These are phyloP conservation scores for Cyanoderma ruficeps DNA, from an alignment of 2,113 vertebrate genomes.

Conservation along the genomic window DNA sequence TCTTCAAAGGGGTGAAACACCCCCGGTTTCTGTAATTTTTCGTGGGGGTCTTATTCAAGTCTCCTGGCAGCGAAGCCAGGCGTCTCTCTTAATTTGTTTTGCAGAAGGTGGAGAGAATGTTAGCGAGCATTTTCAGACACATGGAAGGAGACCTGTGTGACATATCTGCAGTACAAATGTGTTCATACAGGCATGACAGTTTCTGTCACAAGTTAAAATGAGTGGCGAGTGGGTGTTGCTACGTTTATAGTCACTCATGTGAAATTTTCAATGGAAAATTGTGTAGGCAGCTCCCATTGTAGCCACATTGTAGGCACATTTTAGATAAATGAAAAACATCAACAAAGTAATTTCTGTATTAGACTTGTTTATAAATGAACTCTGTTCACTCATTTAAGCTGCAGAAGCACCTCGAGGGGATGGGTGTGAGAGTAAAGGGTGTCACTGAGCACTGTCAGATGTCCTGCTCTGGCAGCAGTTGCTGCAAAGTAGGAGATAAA, in stretches of 20 bases:
- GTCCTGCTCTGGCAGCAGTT: neutral
- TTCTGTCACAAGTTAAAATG: conserved; percentile 67
- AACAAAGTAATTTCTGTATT: conserved; percentile 55
- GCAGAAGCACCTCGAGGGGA: neutral
- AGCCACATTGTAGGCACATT: conserved; percentile 31
- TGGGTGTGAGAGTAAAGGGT: neutral
- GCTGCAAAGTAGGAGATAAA: neutral
- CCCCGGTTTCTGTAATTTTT: neutral
- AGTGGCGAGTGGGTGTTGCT: conserved; percentile 57
- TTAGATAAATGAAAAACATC: conserved; percentile 53
- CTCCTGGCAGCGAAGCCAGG: neutral
- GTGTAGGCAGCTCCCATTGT: conserved; percentile 66
- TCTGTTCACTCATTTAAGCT: neutral
- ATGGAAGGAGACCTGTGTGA: conserved; percentile 53
- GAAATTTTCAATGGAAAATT: conserved; percentile 68
- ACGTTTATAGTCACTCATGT: conserved; percentile 42
- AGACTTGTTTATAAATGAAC: conserved; percentile 42
- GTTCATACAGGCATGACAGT: conserved; percentile 65
- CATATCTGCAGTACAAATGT: conserved; percentile 58
- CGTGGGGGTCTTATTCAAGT: neutral
- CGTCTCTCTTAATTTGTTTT: neutral
- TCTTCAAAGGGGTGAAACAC: conserved; percentile 15
- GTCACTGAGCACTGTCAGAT: neutral
- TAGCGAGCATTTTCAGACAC: conserved; percentile 19
- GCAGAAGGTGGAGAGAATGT: neutral